Conservation (phyloP, 2,113 vertebrate species). For the Meleagris gallopavo region DNA sequence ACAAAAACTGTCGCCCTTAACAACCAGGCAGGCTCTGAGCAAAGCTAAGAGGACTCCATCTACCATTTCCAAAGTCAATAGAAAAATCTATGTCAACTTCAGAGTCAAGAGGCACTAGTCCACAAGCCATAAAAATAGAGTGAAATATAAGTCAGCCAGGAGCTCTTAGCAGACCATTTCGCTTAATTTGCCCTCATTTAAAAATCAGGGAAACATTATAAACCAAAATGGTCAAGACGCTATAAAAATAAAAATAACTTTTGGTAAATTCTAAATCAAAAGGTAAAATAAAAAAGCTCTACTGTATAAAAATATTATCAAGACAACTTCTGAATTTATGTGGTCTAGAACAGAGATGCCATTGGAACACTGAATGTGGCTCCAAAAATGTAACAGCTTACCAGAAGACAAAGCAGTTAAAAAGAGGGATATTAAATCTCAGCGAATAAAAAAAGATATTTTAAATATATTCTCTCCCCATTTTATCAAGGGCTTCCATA, state of each 20-base stretch:
- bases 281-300: background rate
- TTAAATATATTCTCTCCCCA: background rate
- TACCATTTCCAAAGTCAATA: background rate
- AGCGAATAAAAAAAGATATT: background rate
- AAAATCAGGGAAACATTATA: background rate
- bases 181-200: background rate
- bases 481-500: background rate
- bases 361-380: background rate
- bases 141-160: background rate
- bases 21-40: background rate
- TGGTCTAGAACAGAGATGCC: background rate
- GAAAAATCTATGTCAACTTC: background rate
- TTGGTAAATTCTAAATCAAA: background rate
- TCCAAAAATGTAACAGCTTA: background rate
- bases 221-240: background rate
- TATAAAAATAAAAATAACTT: background rate
- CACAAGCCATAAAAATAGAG: background rate
- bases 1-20: background rate
- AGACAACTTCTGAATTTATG: background rate
- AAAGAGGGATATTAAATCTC: background rate
- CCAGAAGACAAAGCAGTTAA: background rate
- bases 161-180: background rate
- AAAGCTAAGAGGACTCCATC: background rate
- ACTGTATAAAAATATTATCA: background rate
- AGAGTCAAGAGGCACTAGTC: background rate